These are phyloP conservation scores for Hemaris fuciformis DNA, from an alignment of 2,888 invertebrate genomes.

Conservation along the genomic window DNA sequence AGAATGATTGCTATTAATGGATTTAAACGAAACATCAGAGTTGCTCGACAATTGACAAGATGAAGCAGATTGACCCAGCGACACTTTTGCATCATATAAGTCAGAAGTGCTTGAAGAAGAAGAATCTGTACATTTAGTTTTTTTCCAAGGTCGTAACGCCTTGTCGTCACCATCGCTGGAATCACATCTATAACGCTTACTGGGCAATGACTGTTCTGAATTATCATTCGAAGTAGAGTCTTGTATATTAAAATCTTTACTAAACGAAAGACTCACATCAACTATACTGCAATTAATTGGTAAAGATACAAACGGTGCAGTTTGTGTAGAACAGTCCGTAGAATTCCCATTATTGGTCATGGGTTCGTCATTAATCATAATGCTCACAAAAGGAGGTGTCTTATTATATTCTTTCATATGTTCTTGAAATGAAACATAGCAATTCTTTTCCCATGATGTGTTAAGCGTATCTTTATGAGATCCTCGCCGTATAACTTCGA, in stretches of 20 bases:
- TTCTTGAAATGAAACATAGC: constrained; percentile 45
- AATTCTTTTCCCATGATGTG: constrained; percentile 61
- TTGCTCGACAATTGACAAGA: constrained; percentile 52
- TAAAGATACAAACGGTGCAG: constrained; percentile 45
- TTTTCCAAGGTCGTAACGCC: constrained; percentile 55
- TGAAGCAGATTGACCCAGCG: constrained; percentile 33
- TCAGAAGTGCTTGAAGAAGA: constrained; percentile 55
- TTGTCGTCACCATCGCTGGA: constrained; percentile 49
- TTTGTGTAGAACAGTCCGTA: constrained; percentile 54
- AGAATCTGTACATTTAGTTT: constrained; percentile 55
- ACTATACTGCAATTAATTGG: constrained; percentile 41
- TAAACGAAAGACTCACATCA: constrained; percentile 57
- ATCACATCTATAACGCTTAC: constrained; percentile 57
- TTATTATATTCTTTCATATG: constrained; percentile 40
- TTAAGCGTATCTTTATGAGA: constrained; percentile 43
- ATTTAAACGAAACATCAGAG: constrained; percentile 69
- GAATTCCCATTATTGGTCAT: constrained; percentile 38
- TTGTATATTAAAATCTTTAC: constrained; percentile 50
- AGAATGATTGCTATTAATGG: constrained; percentile 62
- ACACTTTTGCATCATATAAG: constrained; percentile 40
- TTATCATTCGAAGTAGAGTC: constrained; percentile 50
- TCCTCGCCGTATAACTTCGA: constrained; percentile 66
- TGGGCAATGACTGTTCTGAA: constrained; percentile 44
- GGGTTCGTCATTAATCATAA: constrained; percentile 51
- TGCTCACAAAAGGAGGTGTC: constrained; percentile 60